phyloP scores from a whole-genome alignment of 2,113 vertebrate genomes.

The Hepsetus odoe region DNA sequence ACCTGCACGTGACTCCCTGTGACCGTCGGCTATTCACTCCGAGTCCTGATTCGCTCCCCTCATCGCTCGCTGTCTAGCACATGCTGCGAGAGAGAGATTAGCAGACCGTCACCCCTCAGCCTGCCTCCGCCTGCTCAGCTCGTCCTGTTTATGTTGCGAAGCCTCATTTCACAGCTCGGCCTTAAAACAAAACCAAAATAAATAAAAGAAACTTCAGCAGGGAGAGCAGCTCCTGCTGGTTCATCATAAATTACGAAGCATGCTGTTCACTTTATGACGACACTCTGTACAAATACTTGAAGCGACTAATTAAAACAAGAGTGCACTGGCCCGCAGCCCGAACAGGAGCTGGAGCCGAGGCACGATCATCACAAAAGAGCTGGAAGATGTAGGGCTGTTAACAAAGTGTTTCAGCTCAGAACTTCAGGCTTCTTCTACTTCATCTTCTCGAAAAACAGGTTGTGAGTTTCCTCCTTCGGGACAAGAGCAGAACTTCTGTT shows the following conservation, averaged over 20 bases:
- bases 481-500: background rate
- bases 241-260: slow-evolving; percentile 57
- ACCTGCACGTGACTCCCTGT: slow-evolving; percentile 54
- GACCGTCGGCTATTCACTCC: slow-evolving; percentile 49
- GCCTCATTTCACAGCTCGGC: slow-evolving; percentile 43
- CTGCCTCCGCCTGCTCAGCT: slow-evolving; percentile 12
- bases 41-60: slow-evolving; percentile 9
- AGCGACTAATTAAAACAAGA: slow-evolving; percentile 58
- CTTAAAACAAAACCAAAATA: background rate
- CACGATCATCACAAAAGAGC: background rate
- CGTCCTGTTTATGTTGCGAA: slow-evolving; percentile 57
- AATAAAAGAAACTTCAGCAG: slow-evolving; percentile 8
- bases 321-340: slow-evolving; percentile 39
- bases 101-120: slow-evolving; percentile 44
- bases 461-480: background rate
- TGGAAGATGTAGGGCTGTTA: slow-evolving; percentile 11
- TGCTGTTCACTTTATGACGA: slow-evolving; percentile 45
- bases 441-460: background rate
- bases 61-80: background rate
- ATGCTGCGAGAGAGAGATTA: slow-evolving; percentile 36
- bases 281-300: slow-evolving; percentile 48
- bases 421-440: background rate
- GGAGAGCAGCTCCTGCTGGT: slow-evolving; percentile 15
- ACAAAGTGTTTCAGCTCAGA: background rate
- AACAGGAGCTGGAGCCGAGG: background rate